Evolutionary conservation across 2,797 vertebrate genomes (phyloP).

Genomic region (Sebastolobus alascanus): DNA sequence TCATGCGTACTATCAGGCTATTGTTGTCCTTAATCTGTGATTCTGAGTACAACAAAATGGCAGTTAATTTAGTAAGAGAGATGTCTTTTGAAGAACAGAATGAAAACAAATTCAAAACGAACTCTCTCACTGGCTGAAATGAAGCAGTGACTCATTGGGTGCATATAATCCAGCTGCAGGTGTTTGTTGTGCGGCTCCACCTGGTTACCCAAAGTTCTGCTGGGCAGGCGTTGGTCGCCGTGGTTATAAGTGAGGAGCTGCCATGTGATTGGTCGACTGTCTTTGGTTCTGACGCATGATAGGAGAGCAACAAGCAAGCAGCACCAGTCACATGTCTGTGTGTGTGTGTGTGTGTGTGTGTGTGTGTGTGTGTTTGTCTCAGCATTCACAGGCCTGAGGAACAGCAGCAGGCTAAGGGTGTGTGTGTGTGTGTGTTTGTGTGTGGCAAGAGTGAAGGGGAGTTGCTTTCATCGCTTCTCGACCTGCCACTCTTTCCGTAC

Average conservation of each 20-base stretch:
- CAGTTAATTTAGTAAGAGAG: background rate
- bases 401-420: too few relatives aligned
- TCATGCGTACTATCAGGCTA: background rate
- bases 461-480: slow-evolving; percentile 29
- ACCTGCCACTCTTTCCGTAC: slow-evolving; percentile 41
- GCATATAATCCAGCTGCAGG: slow-evolving; percentile 12
- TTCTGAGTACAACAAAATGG: background rate
- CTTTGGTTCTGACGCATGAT: slow-evolving; percentile 45
- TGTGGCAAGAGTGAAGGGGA: background rate
- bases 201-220: slow-evolving; percentile 49
- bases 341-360: background rate
- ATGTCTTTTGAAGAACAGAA: background rate
- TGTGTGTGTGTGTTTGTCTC: background rate
- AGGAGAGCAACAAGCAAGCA: slow-evolving; percentile 44
- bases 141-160: slow-evolving; percentile 2
- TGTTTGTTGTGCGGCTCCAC: slow-evolving; percentile 32
- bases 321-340: slow-evolving; percentile 5
- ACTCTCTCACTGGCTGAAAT: background rate
- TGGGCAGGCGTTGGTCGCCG: slow-evolving; percentile 41
- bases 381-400: too few relatives aligned
- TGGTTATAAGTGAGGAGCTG: slow-evolving; percentile 49
- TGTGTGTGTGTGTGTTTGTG: slow-evolving; percentile 18
- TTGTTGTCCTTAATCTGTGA: background rate
- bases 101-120: background rate
- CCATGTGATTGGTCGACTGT: slow-evolving; percentile 54